Evolutionary conservation across 2,797 vertebrate genomes (phyloP), one percentile per base, ranked within the genome.

Genomic region (Rhynchonycteris naso): DNA sequence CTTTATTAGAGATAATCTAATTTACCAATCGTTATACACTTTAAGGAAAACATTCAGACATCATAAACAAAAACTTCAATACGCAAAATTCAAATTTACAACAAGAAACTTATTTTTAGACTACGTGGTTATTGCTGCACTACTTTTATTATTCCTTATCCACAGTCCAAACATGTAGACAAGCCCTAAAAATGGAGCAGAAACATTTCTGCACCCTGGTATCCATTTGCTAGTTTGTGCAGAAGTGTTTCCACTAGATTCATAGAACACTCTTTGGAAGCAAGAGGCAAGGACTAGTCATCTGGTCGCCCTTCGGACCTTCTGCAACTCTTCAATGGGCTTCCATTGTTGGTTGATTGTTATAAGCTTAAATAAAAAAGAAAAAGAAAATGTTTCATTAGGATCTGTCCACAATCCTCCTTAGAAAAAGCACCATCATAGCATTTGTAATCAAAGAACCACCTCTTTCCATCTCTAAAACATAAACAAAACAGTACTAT

Each of bases 151-250:
- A 97, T 65, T 97, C 66, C 88, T 97, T 84, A 98, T 96, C 87
- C 92, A 94, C 95, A 98, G 96, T 74, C 96, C 85, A 83, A 95
- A 97, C 96, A 95, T 91, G 98, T 52, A 95, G 98, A 96, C 84
- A 98, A 97, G 98, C 98, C 98, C 99, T 98, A 99, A 98, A 98
- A 99, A 99, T 87, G 98, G 98, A 99, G 98, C 99, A 99, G 99
- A 99, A 99, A 98, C 99, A 98, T 98, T 99, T 99, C 99, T 98
- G 98, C 99, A 99, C 99, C 99, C 99, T 99, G 98, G 98, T 97
- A 97, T 96, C 98, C 97, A 98, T 95, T 66, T 94, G 97, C 98
- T 97, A 99, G 98, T 98, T 96, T 99, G 99, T 99, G 98, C 99
- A 97, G 98, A 99, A 98, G 97, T 98, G 98, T 99, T 99, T 99